Evolutionary conservation across 2,797 vertebrate species (phyloP), one percentile per base, ranked within the genome.

Genomic region (Acomys russatus): DNA sequence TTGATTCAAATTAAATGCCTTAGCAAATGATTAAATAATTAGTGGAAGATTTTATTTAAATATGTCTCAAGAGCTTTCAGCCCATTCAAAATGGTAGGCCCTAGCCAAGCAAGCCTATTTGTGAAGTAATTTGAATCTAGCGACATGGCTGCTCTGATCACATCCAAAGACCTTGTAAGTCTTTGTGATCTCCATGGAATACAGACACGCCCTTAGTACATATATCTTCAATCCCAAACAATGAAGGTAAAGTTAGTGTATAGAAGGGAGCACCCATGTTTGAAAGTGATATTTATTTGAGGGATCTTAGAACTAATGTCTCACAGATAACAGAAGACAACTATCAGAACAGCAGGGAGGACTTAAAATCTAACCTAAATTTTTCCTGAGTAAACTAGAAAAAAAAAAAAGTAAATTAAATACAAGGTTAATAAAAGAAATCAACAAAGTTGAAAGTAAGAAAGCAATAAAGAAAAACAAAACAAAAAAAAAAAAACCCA

Each of bases 1-100:
- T 59, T 94, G 51, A 33, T 89, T 49, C 63, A 90, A 96, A 96
- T 76, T 63, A 90, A 85, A 94, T 64, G 18, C 94, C 61, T 59
- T 92, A 95, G 9, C 30, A 92, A 92, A 79, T 88, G 86, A 84
- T 77, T 6, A 94, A 90, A 83, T 68, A 76, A 59, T 82, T 64
- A 76, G n/a, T 30, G 68, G 8, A 25, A 92, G n/a, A 76, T 82
- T 83, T 70, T 11, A 82, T 12, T 49, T 95, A 83, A 88, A 88
- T 63, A 87, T 51, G 18, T 83, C 61, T 30, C 35, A 82, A 83
- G 30, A 71, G 8, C 22, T 83, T 82, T 82, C 77, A 61, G 59
- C 82, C 22, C 51, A 68, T 61, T 30, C 33, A 88, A 77, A 80
- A 84, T 33, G 25, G 9, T 70, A 61, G 17, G 64, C n/a, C 71